phyloP scores from a whole-genome alignment of 2,888 invertebrate species.

The Prionchulus punctatus region DNA sequence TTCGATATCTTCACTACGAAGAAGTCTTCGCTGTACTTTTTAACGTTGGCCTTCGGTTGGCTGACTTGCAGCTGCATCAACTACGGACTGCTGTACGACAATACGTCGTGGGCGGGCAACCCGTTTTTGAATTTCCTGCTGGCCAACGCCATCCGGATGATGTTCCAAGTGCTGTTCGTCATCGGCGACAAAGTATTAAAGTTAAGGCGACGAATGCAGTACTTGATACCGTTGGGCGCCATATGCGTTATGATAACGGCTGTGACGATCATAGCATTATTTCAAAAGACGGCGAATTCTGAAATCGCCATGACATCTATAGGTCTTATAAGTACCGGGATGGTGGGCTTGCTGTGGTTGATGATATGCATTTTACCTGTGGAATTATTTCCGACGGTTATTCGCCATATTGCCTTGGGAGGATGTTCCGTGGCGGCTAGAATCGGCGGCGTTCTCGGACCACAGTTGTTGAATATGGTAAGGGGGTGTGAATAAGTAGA shows the following conservation, averaged over 20 bases:
- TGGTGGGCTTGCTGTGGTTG: background rate
- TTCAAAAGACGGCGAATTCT: background rate
- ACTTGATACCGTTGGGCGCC: background rate
- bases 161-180: background rate
- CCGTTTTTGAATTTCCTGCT: conserved; percentile 19
- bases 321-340: background rate
- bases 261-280: background rate
- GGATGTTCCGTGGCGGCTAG: background rate
- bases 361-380: background rate
- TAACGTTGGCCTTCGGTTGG: conserved; percentile 18
- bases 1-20: conserved; percentile 15
- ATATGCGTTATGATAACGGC: background rate
- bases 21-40: conserved; percentile 16
- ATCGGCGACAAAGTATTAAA: background rate
- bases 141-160: conserved; percentile 16
- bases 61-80: conserved; percentile 16
- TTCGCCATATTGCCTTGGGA: background rate
- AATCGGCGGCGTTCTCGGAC: background rate
- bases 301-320: background rate
- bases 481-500: too few relatives aligned
- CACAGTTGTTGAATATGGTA: background rate
- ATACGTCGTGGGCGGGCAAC: conserved; percentile 15
- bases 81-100: conserved; percentile 13
- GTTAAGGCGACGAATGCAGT: background rate
- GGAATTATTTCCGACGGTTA: background rate